Base-by-base conservation (phyloP, 2,888 invertebrate species). In the Harpalus rubripes region DNA sequence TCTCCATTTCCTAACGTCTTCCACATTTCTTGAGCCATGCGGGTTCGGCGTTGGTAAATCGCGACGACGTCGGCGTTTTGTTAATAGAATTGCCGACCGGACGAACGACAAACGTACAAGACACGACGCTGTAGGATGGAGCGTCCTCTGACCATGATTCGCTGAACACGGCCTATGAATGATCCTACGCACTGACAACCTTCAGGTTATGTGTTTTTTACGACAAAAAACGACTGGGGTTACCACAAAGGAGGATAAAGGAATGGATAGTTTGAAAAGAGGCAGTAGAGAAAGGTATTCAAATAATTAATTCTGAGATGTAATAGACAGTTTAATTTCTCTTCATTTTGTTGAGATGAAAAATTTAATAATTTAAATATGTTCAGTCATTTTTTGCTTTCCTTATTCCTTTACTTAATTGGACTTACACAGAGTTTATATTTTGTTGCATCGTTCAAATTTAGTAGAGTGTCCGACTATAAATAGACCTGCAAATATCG, bases 31-130 rank as follows among this genome's bases (percentile, higher is more conserved):
- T 12, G 44, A 7, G 44, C 10, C 44, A 52, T 12, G 44, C 44
- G 44, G 44, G 32, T 59, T 59, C 58, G 16, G 58, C 58, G 16
- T 5, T 32, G 58, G 18, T 16, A 22, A 61, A 61, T 61, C 61
- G 16, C 22, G 61, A 22, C 61, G 22, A 61, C 61, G 61, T 61
- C 22, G 61, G 61, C 61, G 61, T 61, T 61, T 61, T 61, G 61
- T 61, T 61, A 61, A 61, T 61, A 61, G 61, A 61, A 61, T 61
- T 22, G 61, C 61, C 61, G 61, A 18, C 16, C 61, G 16, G 18
- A 16, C 61, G 61, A 22, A 22, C 18, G 44, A 52, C 44, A 52
- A 52, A 52, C 44, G 10, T 52, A 52, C 44, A 52, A 52, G 44
- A 52, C 44, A 52, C 44, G 44, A 52, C 44, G 7, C 44, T 12